Conservation (phyloP, 2,888 invertebrate genomes). For the Sepioteuthis lessoniana region DNA sequence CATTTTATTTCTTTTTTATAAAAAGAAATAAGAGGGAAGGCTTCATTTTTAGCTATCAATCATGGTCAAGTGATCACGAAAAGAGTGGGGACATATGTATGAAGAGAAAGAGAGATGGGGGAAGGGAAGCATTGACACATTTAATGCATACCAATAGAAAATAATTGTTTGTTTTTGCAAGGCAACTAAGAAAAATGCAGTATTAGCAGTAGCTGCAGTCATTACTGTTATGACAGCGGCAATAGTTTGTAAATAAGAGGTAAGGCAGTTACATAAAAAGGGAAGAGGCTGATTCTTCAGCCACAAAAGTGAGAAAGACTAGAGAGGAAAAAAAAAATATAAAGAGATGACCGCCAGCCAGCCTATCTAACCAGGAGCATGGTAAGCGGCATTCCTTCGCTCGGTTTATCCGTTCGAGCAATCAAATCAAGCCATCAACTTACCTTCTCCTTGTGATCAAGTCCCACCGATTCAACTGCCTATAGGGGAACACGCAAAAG, state of each 20-base stretch:
- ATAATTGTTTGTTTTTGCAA: background rate
- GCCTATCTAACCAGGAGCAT: slow-evolving; percentile 33
- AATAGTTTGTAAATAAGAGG: background rate
- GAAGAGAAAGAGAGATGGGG: no score
- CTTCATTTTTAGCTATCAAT: no score
- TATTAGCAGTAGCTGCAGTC: background rate
- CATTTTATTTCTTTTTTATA: no score
- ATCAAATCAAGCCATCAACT: slow-evolving; percentile 34
- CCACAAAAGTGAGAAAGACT: no score
- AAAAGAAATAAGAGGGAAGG: no score
- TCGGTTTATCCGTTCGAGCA: background rate
- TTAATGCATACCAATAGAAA: background rate
- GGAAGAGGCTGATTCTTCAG: background rate
- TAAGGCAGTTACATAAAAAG: background rate
- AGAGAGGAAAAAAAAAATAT: background rate
- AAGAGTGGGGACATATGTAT: no score
- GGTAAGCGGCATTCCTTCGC: slow-evolving; percentile 9
- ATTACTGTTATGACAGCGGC: background rate
- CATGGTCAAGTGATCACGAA: no score
- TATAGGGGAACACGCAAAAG: slow-evolving; percentile 62
- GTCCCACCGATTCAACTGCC: slow-evolving; percentile 66
- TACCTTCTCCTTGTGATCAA: slow-evolving; percentile 48
- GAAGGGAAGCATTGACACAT: background rate
- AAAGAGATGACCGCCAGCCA: background rate
- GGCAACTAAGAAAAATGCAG: slow-evolving; percentile 10